Percentiles rank a stretch among this genome's conserved stretches.
Conservation (phyloP, 2,797 vertebrate genomes). For the Clarias platycephalus region DNA sequence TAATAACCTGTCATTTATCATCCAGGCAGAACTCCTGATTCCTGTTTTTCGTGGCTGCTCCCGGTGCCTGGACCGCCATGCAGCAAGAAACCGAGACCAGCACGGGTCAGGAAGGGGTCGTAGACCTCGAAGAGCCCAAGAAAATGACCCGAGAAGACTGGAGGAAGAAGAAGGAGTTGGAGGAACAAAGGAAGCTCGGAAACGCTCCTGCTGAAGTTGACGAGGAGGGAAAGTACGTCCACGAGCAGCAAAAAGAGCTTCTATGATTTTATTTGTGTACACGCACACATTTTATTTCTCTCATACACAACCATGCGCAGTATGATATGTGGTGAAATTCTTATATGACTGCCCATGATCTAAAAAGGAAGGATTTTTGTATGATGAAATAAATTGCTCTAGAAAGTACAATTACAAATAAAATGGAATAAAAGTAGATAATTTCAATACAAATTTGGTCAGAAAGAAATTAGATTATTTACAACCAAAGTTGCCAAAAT, state of each 20-base stretch:
- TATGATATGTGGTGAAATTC: too few relatives aligned
- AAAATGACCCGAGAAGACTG: constrained; percentile 98
- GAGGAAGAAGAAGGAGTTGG: constrained; percentile 98
- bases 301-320: too few relatives aligned
- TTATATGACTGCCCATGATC: too few relatives aligned
- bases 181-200: constrained; percentile 95
- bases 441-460: too few relatives aligned
- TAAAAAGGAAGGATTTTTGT: too few relatives aligned
- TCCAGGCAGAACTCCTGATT: not conserved
- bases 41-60: not conserved
- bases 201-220: constrained; percentile 98
- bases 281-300: not conserved
- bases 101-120: constrained; percentile 72
- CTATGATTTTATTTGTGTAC: not conserved
- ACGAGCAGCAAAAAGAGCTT: not conserved
- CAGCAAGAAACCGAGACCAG: constrained; percentile 1
- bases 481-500: too few relatives aligned
- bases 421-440: too few relatives aligned
- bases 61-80: constrained; percentile 6
- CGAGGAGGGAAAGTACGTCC: constrained; percentile 95
- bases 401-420: too few relatives aligned
- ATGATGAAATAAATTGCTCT: too few relatives aligned
- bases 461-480: too few relatives aligned
- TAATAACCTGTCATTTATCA: not conserved
- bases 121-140: constrained; percentile 92